Evolutionary conservation across 2,888 invertebrate genomes (phyloP), one percentile per base, ranked within the genome.

Genomic region (Allolobophora icterica): DNA sequence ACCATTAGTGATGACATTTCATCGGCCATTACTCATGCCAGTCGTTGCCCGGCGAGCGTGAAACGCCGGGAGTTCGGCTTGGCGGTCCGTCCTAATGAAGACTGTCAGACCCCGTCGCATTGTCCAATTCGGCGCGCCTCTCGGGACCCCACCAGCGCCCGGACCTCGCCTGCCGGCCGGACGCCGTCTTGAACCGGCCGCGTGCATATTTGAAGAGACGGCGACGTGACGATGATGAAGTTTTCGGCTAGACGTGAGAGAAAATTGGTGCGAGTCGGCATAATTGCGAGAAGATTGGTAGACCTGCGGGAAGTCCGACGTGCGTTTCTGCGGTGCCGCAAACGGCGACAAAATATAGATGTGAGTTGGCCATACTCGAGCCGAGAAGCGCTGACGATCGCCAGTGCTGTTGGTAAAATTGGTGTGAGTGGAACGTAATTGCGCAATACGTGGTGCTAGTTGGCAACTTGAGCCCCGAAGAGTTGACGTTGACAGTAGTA

Each of bases 11-110:
- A 38, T 87, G 87, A 87, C 87, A 87, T 87, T 87, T 87, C 87
- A 87, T 87, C 87, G 87, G 87, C 87, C 87, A 87, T 87, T 87
- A 87, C 87, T 87, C 87, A 87, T 87, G 87, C 87, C 87, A 87
- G 87, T 87, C 87, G 87, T 87, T 87, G 87, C 87, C 34, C 38
- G 87, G 87, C 87, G 30, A 87, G 87, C 87, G 87, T 87, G 87
- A 87, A 87, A 87, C 87, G 87, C 34, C 87, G 87, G 34, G 87
- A 35, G 38, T 87, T 35, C 87, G 87, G 34, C 87, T 21, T 38
- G 87, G 38, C 87, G 34, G 87, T 87, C 87, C 34, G 87, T 87
- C 87, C 87, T 87, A 87, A 87, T 87, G 87, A 87, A 87, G 87
- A 87, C 87, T 87, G 87, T 87, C 87, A 87, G 87, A 34, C 87